These are phyloP conservation scores for Lasioglossum villosulum DNA, from an alignment of 2,888 invertebrate genomes.

Conservation along the genomic window DNA sequence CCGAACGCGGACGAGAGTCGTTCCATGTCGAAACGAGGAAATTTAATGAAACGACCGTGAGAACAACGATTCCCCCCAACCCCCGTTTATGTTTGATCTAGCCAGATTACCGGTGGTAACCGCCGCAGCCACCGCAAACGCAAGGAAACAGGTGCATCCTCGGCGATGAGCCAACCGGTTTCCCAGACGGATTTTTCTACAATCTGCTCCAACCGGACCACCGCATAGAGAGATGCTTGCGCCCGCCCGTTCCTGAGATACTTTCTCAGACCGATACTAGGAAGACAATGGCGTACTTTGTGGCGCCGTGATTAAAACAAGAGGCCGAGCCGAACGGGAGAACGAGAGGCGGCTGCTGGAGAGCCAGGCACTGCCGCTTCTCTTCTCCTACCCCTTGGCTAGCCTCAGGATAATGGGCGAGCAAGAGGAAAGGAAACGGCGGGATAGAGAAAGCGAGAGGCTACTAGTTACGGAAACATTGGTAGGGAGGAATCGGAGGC, in stretches of 20 bases:
- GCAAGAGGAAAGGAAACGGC: slow-evolving; percentile 37
- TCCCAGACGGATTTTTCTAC: slow-evolving; percentile 72
- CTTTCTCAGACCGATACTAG: slow-evolving; percentile 79
- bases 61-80: slow-evolving; percentile 20
- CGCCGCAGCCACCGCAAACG: not conserved
- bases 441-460: slow-evolving; percentile 32
- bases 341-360: slow-evolving; percentile 45
- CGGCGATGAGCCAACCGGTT: slow-evolving; percentile 64
- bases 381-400: slow-evolving; percentile 37
- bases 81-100: slow-evolving; percentile 63
- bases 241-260: slow-evolving; percentile 66
- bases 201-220: slow-evolving; percentile 58
- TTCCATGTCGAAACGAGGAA: slow-evolving; percentile 16
- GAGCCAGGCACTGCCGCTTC: slow-evolving; percentile 56
- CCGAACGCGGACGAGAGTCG: not conserved
- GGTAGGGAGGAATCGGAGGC: slow-evolving; percentile 37
- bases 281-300: slow-evolving; percentile 81
- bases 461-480: slow-evolving; percentile 31
- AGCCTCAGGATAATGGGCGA: slow-evolving; percentile 48
- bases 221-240: slow-evolving; percentile 49
- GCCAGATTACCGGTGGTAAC: slow-evolving; percentile 40
- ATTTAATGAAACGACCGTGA: slow-evolving; percentile 34
- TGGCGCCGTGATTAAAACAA: slow-evolving; percentile 79
- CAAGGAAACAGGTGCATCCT: slow-evolving; percentile 64
- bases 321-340: slow-evolving; percentile 65